A percentile compares a stretch with the other conserved stretches of the same genome.
phyloP scores from a whole-genome alignment of 2,797 vertebrate genomes.

The Geotrypetes seraphini region DNA sequence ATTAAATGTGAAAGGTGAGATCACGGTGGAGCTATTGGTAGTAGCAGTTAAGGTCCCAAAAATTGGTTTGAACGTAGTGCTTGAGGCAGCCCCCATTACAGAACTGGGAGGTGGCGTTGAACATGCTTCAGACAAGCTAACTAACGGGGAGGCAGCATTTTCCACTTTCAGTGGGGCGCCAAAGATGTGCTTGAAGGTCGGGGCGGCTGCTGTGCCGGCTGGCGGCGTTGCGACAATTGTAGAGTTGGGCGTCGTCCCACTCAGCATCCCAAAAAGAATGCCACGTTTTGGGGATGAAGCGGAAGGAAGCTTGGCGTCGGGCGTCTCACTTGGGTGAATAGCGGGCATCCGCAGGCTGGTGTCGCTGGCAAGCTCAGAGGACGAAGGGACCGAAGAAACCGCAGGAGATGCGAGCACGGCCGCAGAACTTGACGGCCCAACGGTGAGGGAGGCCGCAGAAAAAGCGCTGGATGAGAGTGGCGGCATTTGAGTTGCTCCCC shows the following conservation, averaged over 20 bases:
- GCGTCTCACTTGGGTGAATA: background rate
- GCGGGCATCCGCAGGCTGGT: background rate
- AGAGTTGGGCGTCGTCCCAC: background rate
- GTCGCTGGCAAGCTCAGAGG: background rate
- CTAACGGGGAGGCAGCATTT: background rate
- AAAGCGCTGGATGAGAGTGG: background rate
- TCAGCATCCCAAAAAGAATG: slow-evolving; percentile 41
- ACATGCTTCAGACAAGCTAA: background rate
- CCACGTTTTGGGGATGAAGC: slow-evolving; percentile 18
- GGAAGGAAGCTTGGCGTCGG: slow-evolving; percentile 31
- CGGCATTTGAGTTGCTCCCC: background rate
- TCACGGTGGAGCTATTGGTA: slow-evolving; percentile 13
- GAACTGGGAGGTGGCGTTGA: background rate
- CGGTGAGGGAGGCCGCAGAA: background rate
- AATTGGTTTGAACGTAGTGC: slow-evolving; percentile 65
- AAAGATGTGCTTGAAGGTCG: slow-evolving; percentile 77
- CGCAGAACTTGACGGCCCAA: slow-evolving; percentile 21
- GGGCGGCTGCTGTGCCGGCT: background rate
- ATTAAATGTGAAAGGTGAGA: slow-evolving; percentile 38
- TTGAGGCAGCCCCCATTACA: slow-evolving; percentile 13
- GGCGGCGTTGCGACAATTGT: background rate
- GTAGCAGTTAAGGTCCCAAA: slow-evolving; percentile 42
- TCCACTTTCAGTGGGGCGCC: slow-evolving; percentile 21
- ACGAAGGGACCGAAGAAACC: background rate
- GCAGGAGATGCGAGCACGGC: background rate